Base-by-base conservation (phyloP, 2,888 invertebrate genomes). In the Drosophila flavopinicola region DNA sequence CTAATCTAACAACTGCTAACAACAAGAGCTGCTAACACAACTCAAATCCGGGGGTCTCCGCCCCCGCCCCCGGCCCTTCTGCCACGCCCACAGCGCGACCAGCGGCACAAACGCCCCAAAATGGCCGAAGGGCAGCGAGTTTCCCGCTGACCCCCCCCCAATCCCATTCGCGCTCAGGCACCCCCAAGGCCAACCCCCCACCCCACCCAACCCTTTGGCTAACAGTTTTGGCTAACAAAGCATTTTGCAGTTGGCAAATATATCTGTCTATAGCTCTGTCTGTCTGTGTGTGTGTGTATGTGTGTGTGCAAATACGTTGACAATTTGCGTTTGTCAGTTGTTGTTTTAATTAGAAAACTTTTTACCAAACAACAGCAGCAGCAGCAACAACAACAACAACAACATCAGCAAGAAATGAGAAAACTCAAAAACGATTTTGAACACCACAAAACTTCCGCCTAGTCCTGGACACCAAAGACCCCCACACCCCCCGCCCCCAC, bases 341-440 rank as follows among this genome's bases (percentile, higher is more conserved):
- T 84, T 87, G 83, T 87, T 87, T 84, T 84, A 84, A 84, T 84
- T 84, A 84, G 83, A 84, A 84, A 84, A 84, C 82, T 84, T 84
- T 83, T 84, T 85, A 71, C 75, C 73, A 86, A 86, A 73, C 80
- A 85, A 82, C 76, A 66, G 47, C 41, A 66, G 17, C 69, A 67
- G 47, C 39, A 68, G 20, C 78, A 85, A 77, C 74, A 66, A 41
- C 37, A 67, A n/a, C 61, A 70, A 30, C 64, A 53, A 41, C 52
- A 48, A 35, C 47, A 57, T 42, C 45, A 65, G 33, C 69, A 72
- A 63, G 58, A 64, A 76, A 76, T 67, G 67, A 41, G 45, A 70
- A 70, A 84, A 82, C 87, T 83, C 76, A 84, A 83, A 85, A 80
- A 85, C 75, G 82, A 78, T 86, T 83, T 84, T 68, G 59, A 75